Evolutionary conservation across 2,113 vertebrate genomes (phyloP).

Genomic region (Hypocryptadius cinnamomeus): DNA sequence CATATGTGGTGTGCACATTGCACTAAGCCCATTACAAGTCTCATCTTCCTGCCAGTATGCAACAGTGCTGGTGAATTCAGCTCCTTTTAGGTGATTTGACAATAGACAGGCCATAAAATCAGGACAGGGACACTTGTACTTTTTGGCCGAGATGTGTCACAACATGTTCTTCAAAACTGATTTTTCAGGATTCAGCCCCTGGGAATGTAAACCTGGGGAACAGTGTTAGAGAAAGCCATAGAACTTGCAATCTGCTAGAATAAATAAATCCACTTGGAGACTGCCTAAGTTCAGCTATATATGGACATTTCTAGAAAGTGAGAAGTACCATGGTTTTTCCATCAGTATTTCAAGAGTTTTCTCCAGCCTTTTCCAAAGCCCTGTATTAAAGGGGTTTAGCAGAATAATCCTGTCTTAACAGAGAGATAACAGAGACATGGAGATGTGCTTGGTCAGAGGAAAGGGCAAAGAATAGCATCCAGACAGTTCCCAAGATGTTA

Average conservation of each 20-base stretch:
- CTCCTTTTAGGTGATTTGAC: background rate
- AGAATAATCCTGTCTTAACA: background rate
- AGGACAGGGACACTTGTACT: background rate
- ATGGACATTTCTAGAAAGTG: conserved; percentile 7
- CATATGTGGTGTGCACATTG: background rate
- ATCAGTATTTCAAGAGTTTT: background rate
- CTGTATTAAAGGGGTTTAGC: background rate
- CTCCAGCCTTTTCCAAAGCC: background rate
- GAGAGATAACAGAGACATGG: background rate
- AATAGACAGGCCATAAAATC: background rate
- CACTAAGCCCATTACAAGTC: background rate
- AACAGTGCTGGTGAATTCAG: background rate
- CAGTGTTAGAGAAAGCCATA: background rate
- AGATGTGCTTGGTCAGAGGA: background rate
- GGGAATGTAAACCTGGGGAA: conserved; percentile 8
- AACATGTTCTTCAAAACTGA: background rate
- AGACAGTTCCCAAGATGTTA: background rate
- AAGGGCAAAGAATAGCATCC: background rate
- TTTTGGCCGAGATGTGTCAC: background rate
- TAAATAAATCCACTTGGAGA: background rate
- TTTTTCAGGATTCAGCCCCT: background rate
- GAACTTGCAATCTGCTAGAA: background rate
- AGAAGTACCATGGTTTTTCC: background rate
- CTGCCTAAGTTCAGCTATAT: background rate
- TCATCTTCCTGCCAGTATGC: background rate